Evolutionary conservation across 2,888 invertebrate genomes (phyloP).

Genomic region (Sthenelais limicola): DNA sequence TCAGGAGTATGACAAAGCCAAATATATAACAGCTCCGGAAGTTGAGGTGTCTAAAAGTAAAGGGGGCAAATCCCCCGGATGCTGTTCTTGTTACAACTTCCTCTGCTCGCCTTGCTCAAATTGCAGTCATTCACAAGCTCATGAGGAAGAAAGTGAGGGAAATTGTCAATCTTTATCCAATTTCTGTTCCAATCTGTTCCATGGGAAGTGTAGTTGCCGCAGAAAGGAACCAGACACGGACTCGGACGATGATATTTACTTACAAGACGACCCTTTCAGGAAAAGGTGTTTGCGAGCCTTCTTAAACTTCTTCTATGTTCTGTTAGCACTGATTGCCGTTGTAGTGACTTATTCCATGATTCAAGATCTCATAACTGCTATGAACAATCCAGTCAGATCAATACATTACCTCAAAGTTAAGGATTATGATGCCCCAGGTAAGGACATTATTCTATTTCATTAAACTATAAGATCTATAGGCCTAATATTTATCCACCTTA

Average conservation of each 20-base stretch:
- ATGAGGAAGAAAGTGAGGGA: too few species aligned
- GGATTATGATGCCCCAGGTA: conserved; percentile 53
- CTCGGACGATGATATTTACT: conserved; percentile 19
- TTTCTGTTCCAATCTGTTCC: conserved; percentile 18
- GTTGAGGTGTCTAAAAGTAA: too few species aligned
- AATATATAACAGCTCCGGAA: too few species aligned
- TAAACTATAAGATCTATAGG: too few species aligned
- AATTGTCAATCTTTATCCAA: background rate
- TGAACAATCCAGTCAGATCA: conserved; percentile 52
- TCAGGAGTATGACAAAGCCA: background rate
- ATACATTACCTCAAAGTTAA: conserved; percentile 47
- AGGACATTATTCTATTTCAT: too few species aligned
- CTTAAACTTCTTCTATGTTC: conserved; percentile 47
- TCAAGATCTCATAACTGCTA: conserved; percentile 48
- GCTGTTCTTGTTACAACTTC: conserved; percentile 7
- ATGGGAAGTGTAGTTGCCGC: conserved; percentile 13
- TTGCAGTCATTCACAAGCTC: too few species aligned
- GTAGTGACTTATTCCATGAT: conserved; percentile 52
- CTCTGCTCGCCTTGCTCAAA: background rate
- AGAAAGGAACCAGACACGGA: background rate
- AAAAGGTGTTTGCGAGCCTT: conserved; percentile 44
- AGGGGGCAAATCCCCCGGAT: background rate
- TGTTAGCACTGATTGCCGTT: conserved; percentile 47
- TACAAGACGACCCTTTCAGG: conserved; percentile 45
- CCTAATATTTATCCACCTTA: too few species aligned